Evolutionary conservation across 2,113 vertebrate genomes (phyloP), one percentile per base, ranked within the genome.

Genomic region (Erinaceus europaeus): DNA sequence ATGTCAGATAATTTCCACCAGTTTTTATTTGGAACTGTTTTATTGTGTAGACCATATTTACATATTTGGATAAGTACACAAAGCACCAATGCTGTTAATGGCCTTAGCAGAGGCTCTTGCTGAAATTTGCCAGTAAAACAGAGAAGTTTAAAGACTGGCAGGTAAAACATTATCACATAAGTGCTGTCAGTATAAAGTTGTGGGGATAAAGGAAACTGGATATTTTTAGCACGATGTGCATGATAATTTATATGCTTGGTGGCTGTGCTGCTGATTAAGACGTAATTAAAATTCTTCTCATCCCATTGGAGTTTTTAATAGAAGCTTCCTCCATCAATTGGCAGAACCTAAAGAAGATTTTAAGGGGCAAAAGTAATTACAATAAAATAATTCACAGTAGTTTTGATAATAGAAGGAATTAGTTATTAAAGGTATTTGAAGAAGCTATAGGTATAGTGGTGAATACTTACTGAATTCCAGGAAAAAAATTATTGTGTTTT

Each of bases 241-340:
- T 99, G 99, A 99, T 98, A 98, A 98, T 99, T 99, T 99, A 99
- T 98, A 99, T 99, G 99, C 98, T 99, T 99, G 98, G 99, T 99
- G 98, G 98, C 98, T 99, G 98, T 98, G 98, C 98, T 99, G 98
- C 98, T 99, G 98, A 99, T 98, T 98, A 99, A 98, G 98, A 98
- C 97, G 98, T 98, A 98, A 98, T 98, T 98, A 98, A 98, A 98
- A 98, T 98, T 97, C 97, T 98, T 98, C 98, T 98, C 97, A 98
- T 98, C 97, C 97, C 98, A 98, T 97, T 98, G 98, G 98, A 98
- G 96, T 97, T 96, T 98, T 97, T 98, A 98, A 97, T 98, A 95
- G 96, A 97, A 97, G 96, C 92, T 97, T 97, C 96, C 96, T 97
- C 95, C 97, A 97, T 97, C 97, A 97, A 98, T 98, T 98, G 98